Percentiles rank a stretch among this genome's conserved stretches.
These are phyloP conservation scores for Coenobita brevimanus DNA, from an alignment of 1,140 invertebrate species.

Conservation along the genomic window DNA sequence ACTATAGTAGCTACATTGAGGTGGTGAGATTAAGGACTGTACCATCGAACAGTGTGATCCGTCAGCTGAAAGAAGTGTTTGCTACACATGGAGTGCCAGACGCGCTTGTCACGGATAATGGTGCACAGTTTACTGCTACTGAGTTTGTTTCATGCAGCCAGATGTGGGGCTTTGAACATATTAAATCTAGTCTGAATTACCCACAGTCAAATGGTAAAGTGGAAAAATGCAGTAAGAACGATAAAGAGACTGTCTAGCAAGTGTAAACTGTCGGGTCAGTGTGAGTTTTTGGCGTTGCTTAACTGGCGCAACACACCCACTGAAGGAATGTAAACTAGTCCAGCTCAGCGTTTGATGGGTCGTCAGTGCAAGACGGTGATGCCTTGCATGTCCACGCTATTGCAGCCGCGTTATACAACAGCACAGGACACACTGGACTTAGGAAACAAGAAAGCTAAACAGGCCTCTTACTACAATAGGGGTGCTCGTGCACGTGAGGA, in stretches of 20 bases:
- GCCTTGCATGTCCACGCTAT: too few species aligned
- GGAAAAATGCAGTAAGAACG: background rate
- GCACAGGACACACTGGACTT: too few species aligned
- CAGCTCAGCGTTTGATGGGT: too few species aligned
- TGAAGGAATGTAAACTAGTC: too few species aligned
- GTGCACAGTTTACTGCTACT: conserved; percentile 65
- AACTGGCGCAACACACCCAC: too few species aligned
- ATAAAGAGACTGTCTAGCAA: background rate
- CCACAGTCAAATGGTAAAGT: conserved; percentile 6
- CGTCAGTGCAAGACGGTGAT: too few species aligned
- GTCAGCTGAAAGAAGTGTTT: conserved; percentile 54
- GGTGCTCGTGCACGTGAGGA: too few species aligned
- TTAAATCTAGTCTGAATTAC: background rate
- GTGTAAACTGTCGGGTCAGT: background rate
- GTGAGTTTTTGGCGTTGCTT: background rate
- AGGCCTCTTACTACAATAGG: too few species aligned
- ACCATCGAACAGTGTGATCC: conserved; percentile 56
- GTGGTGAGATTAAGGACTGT: conserved; percentile 36
- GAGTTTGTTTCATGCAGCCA: background rate
- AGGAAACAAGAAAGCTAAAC: too few species aligned
- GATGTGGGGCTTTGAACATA: background rate
- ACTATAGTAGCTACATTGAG: conserved; percentile 69
- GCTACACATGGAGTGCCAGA: conserved; percentile 69
- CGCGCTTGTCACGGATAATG: conserved; percentile 68
- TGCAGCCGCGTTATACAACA: too few species aligned